phyloP scores from a whole-genome alignment of 2,113 vertebrate species.

The Chlamydotis undulata region DNA sequence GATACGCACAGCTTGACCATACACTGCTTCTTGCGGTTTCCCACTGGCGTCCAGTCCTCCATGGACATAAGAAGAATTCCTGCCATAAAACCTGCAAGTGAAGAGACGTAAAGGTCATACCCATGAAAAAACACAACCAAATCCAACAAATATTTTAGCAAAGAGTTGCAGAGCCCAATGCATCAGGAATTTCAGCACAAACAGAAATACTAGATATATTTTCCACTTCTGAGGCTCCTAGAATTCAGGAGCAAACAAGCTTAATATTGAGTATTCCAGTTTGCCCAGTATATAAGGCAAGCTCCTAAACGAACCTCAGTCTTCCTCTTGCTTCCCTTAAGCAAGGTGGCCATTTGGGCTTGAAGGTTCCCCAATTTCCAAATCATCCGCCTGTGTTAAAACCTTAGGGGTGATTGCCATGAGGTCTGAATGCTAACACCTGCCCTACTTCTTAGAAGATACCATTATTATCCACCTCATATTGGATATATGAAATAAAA shows the following conservation, averaged over 20 bases:
- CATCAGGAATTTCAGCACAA: background rate
- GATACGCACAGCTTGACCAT: constrained; percentile 93
- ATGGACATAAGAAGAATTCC: constrained; percentile 97
- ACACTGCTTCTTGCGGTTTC: constrained; percentile 94
- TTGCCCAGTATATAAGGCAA: fast-evolving
- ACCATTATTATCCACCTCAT: no score
- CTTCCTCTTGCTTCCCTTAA: background rate
- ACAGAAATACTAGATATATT: background rate
- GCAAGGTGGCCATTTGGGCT: background rate
- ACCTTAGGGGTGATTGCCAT: no score
- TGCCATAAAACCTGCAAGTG: constrained; percentile 91
- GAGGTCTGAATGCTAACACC: no score
- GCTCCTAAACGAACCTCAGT: background rate
- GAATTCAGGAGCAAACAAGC: background rate
- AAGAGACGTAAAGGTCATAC: background rate
- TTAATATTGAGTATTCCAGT: background rate
- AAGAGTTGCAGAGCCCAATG: background rate
- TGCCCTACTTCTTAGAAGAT: no score
- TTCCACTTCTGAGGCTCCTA: background rate
- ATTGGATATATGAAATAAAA: no score
- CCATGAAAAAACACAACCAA: background rate
- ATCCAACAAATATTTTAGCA: background rate
- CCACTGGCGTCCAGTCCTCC: constrained; percentile 93
- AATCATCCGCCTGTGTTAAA: background rate
- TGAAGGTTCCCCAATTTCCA: background rate